Evolutionary conservation across 2,113 vertebrate species (phyloP), one percentile per base, ranked within the genome.

Genomic region (Psittacula cyanocephala): DNA sequence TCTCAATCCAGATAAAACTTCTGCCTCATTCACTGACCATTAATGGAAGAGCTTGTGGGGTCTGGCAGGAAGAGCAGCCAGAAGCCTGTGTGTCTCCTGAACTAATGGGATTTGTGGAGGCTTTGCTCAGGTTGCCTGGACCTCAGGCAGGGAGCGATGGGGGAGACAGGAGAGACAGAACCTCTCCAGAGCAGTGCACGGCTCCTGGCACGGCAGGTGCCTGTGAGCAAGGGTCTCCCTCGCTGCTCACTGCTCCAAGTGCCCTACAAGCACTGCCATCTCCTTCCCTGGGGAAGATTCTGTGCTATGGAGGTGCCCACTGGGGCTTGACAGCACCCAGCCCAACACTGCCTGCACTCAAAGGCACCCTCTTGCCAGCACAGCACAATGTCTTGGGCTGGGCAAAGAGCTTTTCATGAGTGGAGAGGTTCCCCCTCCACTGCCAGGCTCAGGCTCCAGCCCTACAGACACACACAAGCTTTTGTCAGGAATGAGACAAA

Each of bases 1-100:
- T 93, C 79, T 86, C 81, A 68, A 6, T 88, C 71, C 80, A 90
- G 79, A 93, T 95, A 69, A 88, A 84, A 88, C 39, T 89, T 80
- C 24, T 92, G 78, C 53, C 33, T 93, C 35, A 49, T 86, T 28
- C 55, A 62, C 76, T 90, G 88, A 52, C 75, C 69, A 72, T 93
- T 95, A 80, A 88, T 69, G 57, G 89, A 94, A 95, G 82, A 88
- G 44, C 47, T 93, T 0, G 0, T 1, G 1, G 43, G 46, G 50
- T 75, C 79, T 72, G 78, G 65, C 86, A 80, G n/a, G 46, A 91
- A 68, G 17, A 77, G 31, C 43, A 78, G 55, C 39, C 81, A 82
- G 91, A 69, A 93, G 68, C 27, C 55, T 81, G 57, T 4, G 0
- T 12, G 13, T 88, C 72, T 92, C 88, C 79, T 82, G 78, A 86